A percentile compares a stretch with the other conserved stretches of the same genome.
These are phyloP conservation scores for Hoplodrina ambigua DNA, from an alignment of 2,888 invertebrate species.

Conservation along the genomic window DNA sequence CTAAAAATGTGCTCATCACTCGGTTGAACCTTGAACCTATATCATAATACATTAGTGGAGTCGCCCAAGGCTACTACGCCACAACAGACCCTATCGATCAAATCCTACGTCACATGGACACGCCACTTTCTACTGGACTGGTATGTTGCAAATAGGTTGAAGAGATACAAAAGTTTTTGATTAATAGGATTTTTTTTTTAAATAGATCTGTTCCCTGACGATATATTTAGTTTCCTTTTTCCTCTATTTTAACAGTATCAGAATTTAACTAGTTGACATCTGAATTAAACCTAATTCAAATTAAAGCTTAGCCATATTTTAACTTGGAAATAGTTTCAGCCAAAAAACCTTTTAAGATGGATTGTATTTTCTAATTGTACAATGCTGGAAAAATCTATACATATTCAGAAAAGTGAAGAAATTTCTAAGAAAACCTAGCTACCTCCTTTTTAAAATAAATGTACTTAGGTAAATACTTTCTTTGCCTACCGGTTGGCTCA, in stretches of 20 bases:
- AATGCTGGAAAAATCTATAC: conserved; percentile 17
- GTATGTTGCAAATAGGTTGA: conserved; percentile 46
- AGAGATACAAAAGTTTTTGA: not conserved
- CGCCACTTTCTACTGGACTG: conserved; percentile 47
- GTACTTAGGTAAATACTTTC: conserved; percentile 17
- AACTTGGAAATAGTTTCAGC: conserved; percentile 26
- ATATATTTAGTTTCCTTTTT: not conserved
- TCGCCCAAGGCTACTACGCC: conserved; percentile 68
- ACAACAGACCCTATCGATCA: conserved; percentile 72
- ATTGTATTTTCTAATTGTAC: conserved; percentile 16
- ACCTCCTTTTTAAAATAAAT: conserved; percentile 37
- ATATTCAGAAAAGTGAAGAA: conserved; percentile 13
- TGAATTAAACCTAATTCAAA: too few relatives aligned
- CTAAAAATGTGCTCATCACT: conserved; percentile 59
- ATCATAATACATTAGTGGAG: conserved; percentile 66
- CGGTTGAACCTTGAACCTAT: conserved; percentile 75
- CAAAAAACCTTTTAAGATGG: conserved; percentile 22
- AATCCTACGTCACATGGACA: conserved; percentile 59
- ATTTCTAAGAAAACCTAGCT: conserved; percentile 29
- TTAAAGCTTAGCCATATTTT: not conserved
- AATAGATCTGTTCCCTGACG: not conserved
- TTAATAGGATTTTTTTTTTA: too few relatives aligned
- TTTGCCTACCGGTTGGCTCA: conserved; percentile 13
- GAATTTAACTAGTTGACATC: not conserved
- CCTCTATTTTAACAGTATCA: not conserved